These are phyloP conservation scores for Ciconia stormi DNA, from an alignment of 2,113 vertebrate species.

Conservation along the genomic window DNA sequence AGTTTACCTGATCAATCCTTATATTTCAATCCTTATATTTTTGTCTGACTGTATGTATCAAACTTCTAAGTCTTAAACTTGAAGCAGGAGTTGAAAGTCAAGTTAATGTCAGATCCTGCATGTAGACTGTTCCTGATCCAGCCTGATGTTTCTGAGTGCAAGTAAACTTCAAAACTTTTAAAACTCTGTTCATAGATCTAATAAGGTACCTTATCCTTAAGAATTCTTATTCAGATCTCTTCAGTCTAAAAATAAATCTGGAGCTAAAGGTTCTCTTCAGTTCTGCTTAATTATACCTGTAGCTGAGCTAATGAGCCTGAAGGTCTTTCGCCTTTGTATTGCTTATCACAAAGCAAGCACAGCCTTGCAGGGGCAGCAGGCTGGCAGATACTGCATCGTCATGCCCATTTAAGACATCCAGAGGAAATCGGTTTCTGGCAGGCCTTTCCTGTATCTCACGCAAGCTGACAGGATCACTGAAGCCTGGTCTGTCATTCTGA, in stretches of 20 bases:
- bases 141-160: not conserved
- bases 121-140: not conserved
- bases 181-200: not conserved
- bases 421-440: not conserved
- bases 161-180: not conserved
- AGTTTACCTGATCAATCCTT: not conserved
- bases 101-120: not conserved
- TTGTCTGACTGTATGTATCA: not conserved
- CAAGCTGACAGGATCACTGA: accelerated
- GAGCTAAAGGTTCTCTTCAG: not conserved
- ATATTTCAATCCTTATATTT: not conserved
- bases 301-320: not conserved
- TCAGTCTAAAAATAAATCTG: not conserved
- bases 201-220: not conserved
- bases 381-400: not conserved
- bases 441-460: constrained; percentile 15
- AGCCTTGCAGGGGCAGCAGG: not conserved
- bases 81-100: not conserved
- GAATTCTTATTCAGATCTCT: not conserved
- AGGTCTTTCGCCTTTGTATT: not conserved
- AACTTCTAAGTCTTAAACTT: not conserved
- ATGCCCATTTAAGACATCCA: not conserved
- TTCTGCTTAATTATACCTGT: not conserved
- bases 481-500: not conserved
- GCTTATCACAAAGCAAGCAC: not conserved